These are phyloP conservation scores for Telenomus remus DNA, from an alignment of 1,140 invertebrate genomes.

Conservation along the genomic window DNA sequence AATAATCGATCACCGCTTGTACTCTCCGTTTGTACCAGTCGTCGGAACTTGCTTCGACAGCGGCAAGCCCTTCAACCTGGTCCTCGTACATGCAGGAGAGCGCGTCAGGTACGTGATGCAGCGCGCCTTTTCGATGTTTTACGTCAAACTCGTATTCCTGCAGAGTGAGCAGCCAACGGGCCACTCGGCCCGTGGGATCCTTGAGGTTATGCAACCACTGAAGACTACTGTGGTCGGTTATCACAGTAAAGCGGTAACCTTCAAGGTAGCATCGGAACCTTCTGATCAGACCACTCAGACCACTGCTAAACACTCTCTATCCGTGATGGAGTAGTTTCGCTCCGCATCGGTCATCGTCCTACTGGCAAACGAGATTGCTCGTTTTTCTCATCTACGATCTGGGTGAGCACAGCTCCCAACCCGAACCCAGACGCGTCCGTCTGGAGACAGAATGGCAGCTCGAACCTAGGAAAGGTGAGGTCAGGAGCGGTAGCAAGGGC, in stretches of 20 bases:
- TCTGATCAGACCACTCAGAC: conserved; percentile 2
- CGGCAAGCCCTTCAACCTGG: neutral
- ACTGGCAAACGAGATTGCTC: conserved; percentile 64
- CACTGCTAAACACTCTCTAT: conserved; percentile 13
- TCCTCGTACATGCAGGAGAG: conserved; percentile 8
- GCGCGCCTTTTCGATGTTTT: neutral
- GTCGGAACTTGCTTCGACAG: neutral
- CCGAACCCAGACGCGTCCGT: conserved; percentile 53
- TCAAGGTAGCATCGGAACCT: neutral
- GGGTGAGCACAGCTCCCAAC: conserved; percentile 55
- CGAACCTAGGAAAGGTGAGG: conserved; percentile 35
- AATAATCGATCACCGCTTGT: neutral
- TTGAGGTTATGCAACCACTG: neutral
- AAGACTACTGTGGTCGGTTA: neutral
- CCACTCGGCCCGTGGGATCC: neutral
- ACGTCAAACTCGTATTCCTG: conserved; percentile 2
- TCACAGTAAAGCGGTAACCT: neutral
- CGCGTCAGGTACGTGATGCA: conserved; percentile 6
- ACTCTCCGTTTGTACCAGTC: conserved; percentile 11
- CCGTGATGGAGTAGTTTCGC: conserved; percentile 12
- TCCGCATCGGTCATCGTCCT: conserved; percentile 25
- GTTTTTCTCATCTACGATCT: conserved; percentile 29
- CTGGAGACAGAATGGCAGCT: conserved; percentile 41
- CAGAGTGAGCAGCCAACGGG: neutral
- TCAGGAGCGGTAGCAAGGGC: conserved; percentile 8